Base-by-base conservation (phyloP, 2,888 invertebrate genomes). In the Matsumyia berberina region DNA sequence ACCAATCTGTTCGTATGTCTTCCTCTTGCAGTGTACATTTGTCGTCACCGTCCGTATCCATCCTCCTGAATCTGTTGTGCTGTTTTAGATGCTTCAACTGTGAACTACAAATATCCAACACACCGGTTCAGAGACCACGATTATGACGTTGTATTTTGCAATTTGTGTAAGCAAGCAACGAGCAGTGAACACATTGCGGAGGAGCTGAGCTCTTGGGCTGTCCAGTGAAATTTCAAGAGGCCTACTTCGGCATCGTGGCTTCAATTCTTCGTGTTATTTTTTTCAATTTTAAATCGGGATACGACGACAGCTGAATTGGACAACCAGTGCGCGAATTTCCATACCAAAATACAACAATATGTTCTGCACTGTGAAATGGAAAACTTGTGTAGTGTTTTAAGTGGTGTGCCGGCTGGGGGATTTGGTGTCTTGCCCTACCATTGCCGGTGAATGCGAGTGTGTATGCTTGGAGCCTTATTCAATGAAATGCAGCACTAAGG, bases 301-400 rank as follows among this genome's bases (percentile, higher is more conserved):
- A 62, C 51, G 15, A 35, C 37, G 37, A 37, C 72, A 58, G 31
- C 35, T 35, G 49, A 46, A 49, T 76, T 58, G 57, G 49, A 53
- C 57, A 64, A 55, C 42, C 33, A 70, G 12, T 35, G 35, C 46
- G 37, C 55, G 64, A 37, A 69, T 69, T 67, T 69, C 42, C 67
- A 53, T 49, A 58, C 51, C 60, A 42, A 77, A 77, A 77, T 69
- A 33, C 24, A 77, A 69, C 67, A 69, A 51, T 58, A 46, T 66
- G 57, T 39, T 35, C n/a, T 39, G 29, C 35, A 6, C 49, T 39
- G 57, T 55, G 29, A 76, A 76, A 66, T 67, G 57, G 58, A 76
- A 76, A 66, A 49, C 49, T 39, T 29, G 39, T 76, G 66, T 51
- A 44, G 37, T 31, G 24, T 39, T 74, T 33, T 33, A 64, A 64